These are phyloP conservation scores for Hydrophis major DNA, from an alignment of 2,797 vertebrate genomes.

Conservation along the genomic window DNA sequence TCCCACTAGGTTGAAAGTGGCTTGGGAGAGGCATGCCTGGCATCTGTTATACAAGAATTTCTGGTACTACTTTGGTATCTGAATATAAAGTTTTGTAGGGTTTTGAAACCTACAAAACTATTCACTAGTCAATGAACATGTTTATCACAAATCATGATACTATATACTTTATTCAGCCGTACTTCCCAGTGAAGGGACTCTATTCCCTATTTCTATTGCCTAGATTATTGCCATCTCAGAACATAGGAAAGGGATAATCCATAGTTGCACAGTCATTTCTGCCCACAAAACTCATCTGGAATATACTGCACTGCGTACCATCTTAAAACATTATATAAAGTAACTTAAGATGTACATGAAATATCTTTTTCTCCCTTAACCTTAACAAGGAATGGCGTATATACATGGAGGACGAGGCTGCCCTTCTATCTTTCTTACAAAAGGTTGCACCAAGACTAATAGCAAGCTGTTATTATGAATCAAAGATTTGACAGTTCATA, in stretches of 20 bases:
- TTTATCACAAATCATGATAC: neutral
- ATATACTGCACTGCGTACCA: constrained; percentile 19
- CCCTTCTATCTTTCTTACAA: constrained; percentile 4
- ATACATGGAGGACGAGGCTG: neutral
- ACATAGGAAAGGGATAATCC: neutral
- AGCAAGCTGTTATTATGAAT: constrained; percentile 42
- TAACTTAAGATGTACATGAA: constrained; percentile 26
- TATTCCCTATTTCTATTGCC: neutral
- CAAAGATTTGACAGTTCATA: constrained; percentile 47
- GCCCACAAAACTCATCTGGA: constrained; percentile 44
- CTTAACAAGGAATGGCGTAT: neutral
- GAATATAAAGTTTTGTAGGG: neutral
- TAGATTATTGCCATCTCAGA: neutral
- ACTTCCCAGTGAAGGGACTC: neutral
- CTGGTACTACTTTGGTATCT: neutral
- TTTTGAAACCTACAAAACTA: neutral
- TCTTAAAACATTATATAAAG: constrained; percentile 40
- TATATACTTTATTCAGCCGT: neutral
- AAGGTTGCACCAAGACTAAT: constrained; percentile 28
- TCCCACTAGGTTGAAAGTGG: neutral
- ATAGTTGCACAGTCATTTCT: constrained; percentile 42
- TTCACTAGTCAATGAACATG: neutral
- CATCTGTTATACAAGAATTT: neutral
- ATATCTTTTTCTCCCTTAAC: constrained; percentile 25
- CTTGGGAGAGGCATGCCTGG: neutral